Evolutionary conservation across 2,888 invertebrate species (phyloP), one percentile per base, ranked within the genome.

Genomic region (Caradrina clavipalpis): DNA sequence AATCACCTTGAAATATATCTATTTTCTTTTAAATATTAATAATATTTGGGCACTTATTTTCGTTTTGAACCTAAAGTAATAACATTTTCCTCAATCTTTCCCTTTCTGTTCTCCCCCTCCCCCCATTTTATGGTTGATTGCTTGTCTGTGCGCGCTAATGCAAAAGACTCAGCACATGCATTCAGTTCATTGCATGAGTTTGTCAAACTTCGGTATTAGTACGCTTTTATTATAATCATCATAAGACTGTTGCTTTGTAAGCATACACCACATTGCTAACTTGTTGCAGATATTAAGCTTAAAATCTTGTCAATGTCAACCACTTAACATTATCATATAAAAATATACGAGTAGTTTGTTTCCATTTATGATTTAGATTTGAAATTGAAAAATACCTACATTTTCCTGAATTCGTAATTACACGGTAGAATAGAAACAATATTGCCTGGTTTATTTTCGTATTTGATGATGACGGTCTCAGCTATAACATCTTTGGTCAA

Each of bases 31-130:
- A 22, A 53, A 49, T 49, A 19, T 26, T 15, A 57, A 53, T 13
- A 31, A 53, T 2, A 54, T 42, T 49, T 49, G 3, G 26, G 26
- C 50, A 22, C 21, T 47, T 47, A 22, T 62, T 31, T 74, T 59
- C 15, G 21, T 49, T 53, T 57, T 13, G 10, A 63, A 59, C 21
- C 42, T 57, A 63, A 47, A 51, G 58, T 1, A 42, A 31, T 11
- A 10, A 17, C 54, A 72, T 89, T 91, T 89, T 91, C 92, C 92
- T 92, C 92, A 91, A 78, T 88, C 89, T 83, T 73, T 91, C 92
- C 91, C 90, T 89, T 82, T 92, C 89, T 81, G 66, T 70, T 80
- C 75, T 81, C 77, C 78, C 47, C 42, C n/a, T 77, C 78, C 47
- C 42, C n/a, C 8, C 78, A 81, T 78, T 84, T 79, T 72, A 77